Evolutionary conservation across 2,797 vertebrate species (phyloP).

Genomic region (Hyperoplus lanceolatus): DNA sequence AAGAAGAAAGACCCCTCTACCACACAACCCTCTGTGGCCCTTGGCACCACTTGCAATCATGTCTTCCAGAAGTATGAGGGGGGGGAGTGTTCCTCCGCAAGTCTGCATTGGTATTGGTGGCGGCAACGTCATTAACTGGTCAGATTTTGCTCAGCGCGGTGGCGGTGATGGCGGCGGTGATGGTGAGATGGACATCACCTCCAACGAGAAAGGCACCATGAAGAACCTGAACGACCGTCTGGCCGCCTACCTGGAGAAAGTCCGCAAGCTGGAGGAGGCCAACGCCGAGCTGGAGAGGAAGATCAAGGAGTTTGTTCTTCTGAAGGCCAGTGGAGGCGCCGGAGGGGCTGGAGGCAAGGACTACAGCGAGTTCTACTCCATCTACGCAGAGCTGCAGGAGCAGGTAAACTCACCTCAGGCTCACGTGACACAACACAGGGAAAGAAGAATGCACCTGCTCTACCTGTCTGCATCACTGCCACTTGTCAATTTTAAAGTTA

Average conservation of each 20-base stretch:
- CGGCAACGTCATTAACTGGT: background rate
- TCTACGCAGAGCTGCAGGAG: conserved; percentile 87
- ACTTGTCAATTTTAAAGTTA: too few species aligned
- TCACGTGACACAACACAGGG: background rate
- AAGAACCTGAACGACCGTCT: conserved; percentile 94
- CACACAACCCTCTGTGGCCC: background rate
- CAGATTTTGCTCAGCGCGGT: background rate
- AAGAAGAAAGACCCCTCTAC: conserved; percentile 44
- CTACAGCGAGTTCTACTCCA: conserved; percentile 81
- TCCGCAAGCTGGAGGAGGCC: conserved; percentile 86
- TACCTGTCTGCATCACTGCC: too few species aligned
- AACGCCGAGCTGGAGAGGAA: conserved; percentile 89
- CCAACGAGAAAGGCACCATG: conserved; percentile 87
- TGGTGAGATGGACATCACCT: conserved; percentile 42
- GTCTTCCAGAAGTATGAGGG: conserved; percentile 20
- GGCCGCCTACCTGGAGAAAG: conserved; percentile 90
- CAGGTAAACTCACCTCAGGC: conserved; percentile 81
- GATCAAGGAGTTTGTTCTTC: conserved; percentile 85
- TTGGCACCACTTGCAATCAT: background rate
- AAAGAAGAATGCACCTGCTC: too few species aligned
- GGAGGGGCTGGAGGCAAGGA: conserved; percentile 79
- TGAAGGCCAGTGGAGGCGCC: too few species aligned
- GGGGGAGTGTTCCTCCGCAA: conserved; percentile 16
- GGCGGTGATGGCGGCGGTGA: conserved; percentile 56
- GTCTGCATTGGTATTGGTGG: too few species aligned